A percentile compares a stretch with the other conserved stretches of the same genome.
phyloP scores from a whole-genome alignment of 1,140 invertebrate species.

The Pachypsylla venusta region DNA sequence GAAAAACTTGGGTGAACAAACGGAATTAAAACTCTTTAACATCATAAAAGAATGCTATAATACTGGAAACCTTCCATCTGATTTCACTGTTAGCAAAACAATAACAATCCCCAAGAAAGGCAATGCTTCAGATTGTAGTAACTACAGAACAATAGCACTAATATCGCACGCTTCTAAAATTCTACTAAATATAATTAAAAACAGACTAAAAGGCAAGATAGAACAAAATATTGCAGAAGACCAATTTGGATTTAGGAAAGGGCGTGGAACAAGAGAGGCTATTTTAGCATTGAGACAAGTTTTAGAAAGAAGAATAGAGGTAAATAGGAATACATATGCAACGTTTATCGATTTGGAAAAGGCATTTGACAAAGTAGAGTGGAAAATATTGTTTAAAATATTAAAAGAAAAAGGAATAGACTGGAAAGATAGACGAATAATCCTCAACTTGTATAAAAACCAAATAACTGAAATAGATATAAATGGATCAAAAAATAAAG shows the following conservation, averaged over 20 bases:
- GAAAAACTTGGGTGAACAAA: conserved; percentile 10
- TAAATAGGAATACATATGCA: conserved; percentile 12
- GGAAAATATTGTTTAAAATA: conserved; percentile 11
- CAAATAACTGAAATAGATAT: conserved; percentile 11
- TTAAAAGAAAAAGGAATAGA: conserved; percentile 14
- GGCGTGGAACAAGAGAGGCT: conserved; percentile 12
- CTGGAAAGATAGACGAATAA: conserved; percentile 7
- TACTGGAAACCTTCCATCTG: conserved; percentile 5
- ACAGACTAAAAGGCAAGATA: conserved; percentile 5
- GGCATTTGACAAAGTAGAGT: conserved; percentile 12
- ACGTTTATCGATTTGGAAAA: conserved; percentile 11
- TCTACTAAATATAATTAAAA: conserved; percentile 14
- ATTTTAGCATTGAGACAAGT: conserved; percentile 12
- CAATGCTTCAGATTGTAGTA: conserved; percentile 17
- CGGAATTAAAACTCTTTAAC: conserved; percentile 1
- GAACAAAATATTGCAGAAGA: conserved; percentile 11
- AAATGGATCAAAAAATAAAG: conserved; percentile 4
- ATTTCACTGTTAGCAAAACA: conserved; percentile 10
- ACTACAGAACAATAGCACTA: conserved; percentile 18
- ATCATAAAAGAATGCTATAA: conserved; percentile 13
- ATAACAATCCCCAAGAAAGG: conserved; percentile 14
- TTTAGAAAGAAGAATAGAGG: conserved; percentile 12
- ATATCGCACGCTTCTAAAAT: conserved; percentile 13
- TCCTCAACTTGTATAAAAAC: conserved; percentile 9
- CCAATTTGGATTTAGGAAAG: conserved; percentile 14